phyloP scores from a whole-genome alignment of 2,797 vertebrate genomes.

The Argyrosomus regius region DNA sequence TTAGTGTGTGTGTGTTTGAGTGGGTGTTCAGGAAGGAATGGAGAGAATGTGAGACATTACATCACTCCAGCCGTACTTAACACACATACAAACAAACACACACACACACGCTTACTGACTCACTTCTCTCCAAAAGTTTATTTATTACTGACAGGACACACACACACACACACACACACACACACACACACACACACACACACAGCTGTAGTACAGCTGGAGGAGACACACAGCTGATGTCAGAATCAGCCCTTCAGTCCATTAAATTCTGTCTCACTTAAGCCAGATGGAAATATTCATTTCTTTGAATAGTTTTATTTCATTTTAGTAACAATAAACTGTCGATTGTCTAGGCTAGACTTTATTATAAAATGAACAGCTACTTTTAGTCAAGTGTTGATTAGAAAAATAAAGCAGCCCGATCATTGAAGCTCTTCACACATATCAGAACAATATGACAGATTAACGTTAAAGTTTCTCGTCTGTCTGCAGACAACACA shows the following conservation, averaged over 20 bases:
- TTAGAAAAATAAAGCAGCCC: not conserved
- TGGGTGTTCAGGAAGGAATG: not conserved
- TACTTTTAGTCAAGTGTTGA: not conserved
- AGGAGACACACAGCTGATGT: not conserved
- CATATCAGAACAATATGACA: no score
- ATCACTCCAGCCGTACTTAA: slow-evolving; percentile 13
- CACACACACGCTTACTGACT: not conserved
- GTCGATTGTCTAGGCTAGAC: not conserved
- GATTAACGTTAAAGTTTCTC: no score
- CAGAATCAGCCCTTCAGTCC: not conserved
- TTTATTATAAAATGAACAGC: not conserved
- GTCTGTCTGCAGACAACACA: no score
- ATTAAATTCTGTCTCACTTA: not conserved
- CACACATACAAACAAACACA: no score
- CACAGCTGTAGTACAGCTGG: slow-evolving; percentile 11
- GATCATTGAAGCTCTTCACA: not conserved
- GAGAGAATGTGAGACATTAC: slow-evolving; percentile 24
- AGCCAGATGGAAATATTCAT: not conserved
- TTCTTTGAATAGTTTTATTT: not conserved
- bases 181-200: not conserved
- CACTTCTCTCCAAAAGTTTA: not conserved
- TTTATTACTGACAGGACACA: not conserved
- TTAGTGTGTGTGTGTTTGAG: not conserved
- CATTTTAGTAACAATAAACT: no score
- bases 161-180: not conserved